These are phyloP conservation scores for Onychostoma macrolepis DNA, from an alignment of 2,113 vertebrate genomes.

Conservation along the genomic window DNA sequence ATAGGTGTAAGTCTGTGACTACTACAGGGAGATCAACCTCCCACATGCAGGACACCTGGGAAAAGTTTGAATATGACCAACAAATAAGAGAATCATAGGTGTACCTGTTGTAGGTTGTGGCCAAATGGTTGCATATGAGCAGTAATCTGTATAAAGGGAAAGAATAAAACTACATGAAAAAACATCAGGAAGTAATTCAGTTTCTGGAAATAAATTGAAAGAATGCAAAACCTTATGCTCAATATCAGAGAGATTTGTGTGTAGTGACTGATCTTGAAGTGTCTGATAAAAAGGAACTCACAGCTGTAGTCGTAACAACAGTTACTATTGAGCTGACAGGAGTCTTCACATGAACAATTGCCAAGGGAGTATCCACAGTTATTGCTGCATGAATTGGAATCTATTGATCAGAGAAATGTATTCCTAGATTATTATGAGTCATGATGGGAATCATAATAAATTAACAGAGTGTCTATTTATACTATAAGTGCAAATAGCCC, in stretches of 20 bases:
- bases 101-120: too few relatives aligned
- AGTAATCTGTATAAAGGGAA: too few relatives aligned
- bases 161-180: too few relatives aligned
- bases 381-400: constrained; percentile 13
- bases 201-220: too few relatives aligned
- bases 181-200: too few relatives aligned
- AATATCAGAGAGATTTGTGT: neutral
- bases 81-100: too few relatives aligned
- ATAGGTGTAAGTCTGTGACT: too few relatives aligned
- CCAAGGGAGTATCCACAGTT: constrained; percentile 60
- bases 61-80: too few relatives aligned
- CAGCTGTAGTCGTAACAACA: constrained; percentile 60
- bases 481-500: too few relatives aligned
- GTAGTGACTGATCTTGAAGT: neutral
- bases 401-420: neutral
- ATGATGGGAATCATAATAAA: neutral
- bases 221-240: neutral
- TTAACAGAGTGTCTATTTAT: neutral
- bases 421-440: neutral
- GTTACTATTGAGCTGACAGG: constrained; percentile 57
- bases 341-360: constrained; percentile 68
- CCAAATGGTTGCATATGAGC: too few relatives aligned
- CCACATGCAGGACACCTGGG: too few relatives aligned
- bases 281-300: constrained; percentile 23
- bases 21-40: too few relatives aligned